Conservation (phyloP, 92 coral and sea anemone species). For the Phenganax subtilis region DNA sequence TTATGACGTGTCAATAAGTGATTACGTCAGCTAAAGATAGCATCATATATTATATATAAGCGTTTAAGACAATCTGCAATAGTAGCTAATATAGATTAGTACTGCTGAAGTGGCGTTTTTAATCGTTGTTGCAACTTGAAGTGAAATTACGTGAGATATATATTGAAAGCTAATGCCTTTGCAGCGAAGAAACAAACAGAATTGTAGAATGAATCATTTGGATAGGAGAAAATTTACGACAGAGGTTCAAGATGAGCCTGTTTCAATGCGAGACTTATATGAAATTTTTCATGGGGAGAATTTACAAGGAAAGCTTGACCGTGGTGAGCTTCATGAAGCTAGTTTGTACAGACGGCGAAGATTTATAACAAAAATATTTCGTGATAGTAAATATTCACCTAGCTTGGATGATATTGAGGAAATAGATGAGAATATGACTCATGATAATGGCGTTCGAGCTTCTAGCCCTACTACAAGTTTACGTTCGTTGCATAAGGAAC, state of each 20-base stretch:
- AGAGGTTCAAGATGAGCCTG: constrained; percentile 25
- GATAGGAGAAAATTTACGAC: not conserved
- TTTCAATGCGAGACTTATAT: constrained; percentile 21
- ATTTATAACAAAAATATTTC: constrained; percentile 31
- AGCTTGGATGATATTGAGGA: constrained; percentile 32
- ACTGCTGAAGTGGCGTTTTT: not conserved
- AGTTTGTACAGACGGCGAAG: constrained; percentile 17
- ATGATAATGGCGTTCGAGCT: not conserved
- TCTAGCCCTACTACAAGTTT: constrained; percentile 4
- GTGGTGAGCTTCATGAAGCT: constrained; percentile 18
- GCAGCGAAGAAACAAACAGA: constrained; percentile 2
- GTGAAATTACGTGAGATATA: not conserved
- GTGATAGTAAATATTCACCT: constrained; percentile 10
- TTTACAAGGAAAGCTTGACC: constrained; percentile 20
- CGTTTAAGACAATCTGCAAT: not conserved
- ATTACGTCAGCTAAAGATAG: not conserved
- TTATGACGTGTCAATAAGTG: not conserved
- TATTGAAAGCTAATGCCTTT: not conserved
- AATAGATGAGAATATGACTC: constrained; percentile 16
- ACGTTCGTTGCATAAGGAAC: constrained; percentile 31
- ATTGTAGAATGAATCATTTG: not conserved
- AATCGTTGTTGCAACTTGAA: not conserved
- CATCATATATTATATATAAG: not conserved
- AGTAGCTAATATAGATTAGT: not conserved
- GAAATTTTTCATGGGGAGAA: not conserved